Conservation (phyloP, 1,140 invertebrate genomes). For the Leptonema lineaticorne region DNA sequence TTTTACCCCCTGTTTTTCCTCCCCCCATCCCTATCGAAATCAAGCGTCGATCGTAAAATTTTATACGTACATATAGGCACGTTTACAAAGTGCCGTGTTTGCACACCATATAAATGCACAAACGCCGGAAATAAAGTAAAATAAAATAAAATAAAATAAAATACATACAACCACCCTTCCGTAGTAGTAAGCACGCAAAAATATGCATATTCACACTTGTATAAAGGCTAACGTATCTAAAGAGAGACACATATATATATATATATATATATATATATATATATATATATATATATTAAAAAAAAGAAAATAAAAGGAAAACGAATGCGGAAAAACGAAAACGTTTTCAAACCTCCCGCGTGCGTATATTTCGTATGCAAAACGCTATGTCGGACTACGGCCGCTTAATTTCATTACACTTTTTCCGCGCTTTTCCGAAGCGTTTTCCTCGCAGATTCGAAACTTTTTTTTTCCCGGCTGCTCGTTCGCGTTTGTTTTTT, state of each 20-base stretch:
- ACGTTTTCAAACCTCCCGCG: slow-evolving; percentile 1
- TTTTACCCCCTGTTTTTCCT: no score
- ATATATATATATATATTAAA: no score
- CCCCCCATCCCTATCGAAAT: no score
- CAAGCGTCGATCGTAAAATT: background rate
- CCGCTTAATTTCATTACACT: slow-evolving; percentile 29
- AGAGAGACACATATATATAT: background rate
- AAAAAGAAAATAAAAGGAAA: background rate
- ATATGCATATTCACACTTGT: no score
- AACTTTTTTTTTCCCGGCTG: slow-evolving; percentile 22
- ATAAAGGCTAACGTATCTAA: background rate
- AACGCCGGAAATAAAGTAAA: slow-evolving; percentile 7
- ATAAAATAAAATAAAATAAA: background rate
- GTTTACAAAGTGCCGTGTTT: background rate
- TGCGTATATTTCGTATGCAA: slow-evolving; percentile 24
- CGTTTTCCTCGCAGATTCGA: background rate
- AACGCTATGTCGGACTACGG: background rate
- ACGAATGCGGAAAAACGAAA: background rate
- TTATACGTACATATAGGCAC: background rate
- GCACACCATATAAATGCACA: slow-evolving; percentile 11
- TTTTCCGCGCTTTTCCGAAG: slow-evolving; percentile 18
- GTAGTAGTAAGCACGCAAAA: background rate
- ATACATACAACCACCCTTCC: no score
- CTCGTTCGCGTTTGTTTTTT: background rate
- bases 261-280: no score